phyloP scores from a whole-genome alignment of 2,797 vertebrate genomes.

The Tolypeutes matacus region DNA sequence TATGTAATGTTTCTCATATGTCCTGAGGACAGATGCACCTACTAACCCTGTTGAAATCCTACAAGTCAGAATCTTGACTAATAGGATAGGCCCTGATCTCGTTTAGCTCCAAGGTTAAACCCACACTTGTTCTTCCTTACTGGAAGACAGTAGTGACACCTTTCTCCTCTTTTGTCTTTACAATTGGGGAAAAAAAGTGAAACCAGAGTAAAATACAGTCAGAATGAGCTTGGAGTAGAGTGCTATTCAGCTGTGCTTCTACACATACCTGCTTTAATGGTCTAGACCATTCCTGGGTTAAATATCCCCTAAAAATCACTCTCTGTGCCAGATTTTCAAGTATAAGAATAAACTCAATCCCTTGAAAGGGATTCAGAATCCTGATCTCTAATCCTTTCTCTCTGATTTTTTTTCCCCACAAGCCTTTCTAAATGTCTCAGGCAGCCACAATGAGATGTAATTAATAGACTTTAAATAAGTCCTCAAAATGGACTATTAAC shows the following conservation, averaged over 20 bases:
- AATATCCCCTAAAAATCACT: background rate
- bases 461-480: background rate
- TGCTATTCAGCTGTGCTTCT: background rate
- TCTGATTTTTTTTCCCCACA: background rate
- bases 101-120: background rate
- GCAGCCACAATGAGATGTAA: background rate
- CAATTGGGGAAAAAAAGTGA: background rate
- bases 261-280: background rate
- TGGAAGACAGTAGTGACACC: background rate
- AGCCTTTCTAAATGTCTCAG: background rate
- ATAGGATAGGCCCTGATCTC: background rate
- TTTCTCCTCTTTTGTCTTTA: background rate
- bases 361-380: background rate
- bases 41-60: background rate
- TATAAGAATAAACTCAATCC: background rate
- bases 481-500: background rate
- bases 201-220: background rate
- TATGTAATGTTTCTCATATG: background rate
- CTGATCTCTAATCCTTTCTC: background rate
- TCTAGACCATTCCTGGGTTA: background rate
- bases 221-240: background rate
- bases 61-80: background rate
- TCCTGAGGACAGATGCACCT: background rate
- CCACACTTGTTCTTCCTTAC: background rate
- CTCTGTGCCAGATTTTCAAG: background rate